Evolutionary conservation across 2,888 invertebrate species (phyloP), one percentile per base, ranked within the genome.

Genomic region (Podotricha telesiphe): DNA sequence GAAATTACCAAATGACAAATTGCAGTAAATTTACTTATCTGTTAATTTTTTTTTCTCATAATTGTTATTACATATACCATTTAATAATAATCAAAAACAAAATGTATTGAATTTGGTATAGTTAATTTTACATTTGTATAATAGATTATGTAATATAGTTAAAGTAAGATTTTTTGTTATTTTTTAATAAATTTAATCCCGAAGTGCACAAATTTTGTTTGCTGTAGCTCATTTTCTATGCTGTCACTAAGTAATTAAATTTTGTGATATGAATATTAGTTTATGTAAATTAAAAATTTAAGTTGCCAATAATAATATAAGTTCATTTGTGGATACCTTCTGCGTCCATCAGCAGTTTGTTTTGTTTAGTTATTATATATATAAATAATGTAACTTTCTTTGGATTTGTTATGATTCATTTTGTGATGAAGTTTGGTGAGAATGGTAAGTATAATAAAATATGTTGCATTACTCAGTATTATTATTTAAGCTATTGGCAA

Each of bases 391-490:
- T 86, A 82, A 81, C 80, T 80, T 79, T 42, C 64, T 61, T 63
- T 64, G 82, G 82, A 82, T 79, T 87, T 85, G 82, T 86, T 85
- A 83, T 83, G 82, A 82, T 82, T 77, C 78, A 77, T 76, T 82
- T 81, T 74, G 80, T 79, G 75, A 80, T 79, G 73, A 79, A 78
- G 82, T 86, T 86, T 86, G 82, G 86, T 80, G 78, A 86, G 82
- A 84, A 83, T 87, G 82, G 86, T 87, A 85, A 86, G 82, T 82
- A 82, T 82, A 89, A 87, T 86, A 86, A 88, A 87, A 83, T 78
- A 86, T 84, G 86, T 88, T 88, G 84, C 82, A 87, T 81, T 80
- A 82, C 45, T 62, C 50, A 37, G 56, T 70, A 75, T 78, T 74
- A 28, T 71, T 79, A 75, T 78, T 78, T 72, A 70, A 73, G 20